These are phyloP conservation scores for Pristionchus exspectatus DNA, from an alignment of 2,888 invertebrate genomes.

Conservation along the genomic window DNA sequence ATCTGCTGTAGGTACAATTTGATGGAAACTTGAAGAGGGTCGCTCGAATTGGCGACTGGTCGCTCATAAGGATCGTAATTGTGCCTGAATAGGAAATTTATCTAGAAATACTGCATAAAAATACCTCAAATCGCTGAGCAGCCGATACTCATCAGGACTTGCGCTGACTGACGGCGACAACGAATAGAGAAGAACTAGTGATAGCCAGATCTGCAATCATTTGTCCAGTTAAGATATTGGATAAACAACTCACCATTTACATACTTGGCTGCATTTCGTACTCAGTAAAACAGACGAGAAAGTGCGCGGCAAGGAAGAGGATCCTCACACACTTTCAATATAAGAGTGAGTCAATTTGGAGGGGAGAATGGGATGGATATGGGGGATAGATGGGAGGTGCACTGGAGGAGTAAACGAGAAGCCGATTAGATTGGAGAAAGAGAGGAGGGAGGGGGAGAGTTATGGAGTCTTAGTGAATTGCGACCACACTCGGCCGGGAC, in stretches of 20 bases:
- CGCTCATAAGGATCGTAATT: constrained; percentile 73
- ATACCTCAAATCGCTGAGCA: constrained; percentile 65
- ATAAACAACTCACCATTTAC: constrained; percentile 34
- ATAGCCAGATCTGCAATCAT: neutral
- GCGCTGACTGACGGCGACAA: neutral
- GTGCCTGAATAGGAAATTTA: constrained; percentile 55
- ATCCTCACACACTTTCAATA: constrained; percentile 23
- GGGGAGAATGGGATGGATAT: neutral
- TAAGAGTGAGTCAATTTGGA: constrained; percentile 29
- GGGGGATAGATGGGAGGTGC: neutral
- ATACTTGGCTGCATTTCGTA: neutral
- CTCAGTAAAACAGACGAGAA: neutral
- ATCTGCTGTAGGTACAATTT: constrained; percentile 73
- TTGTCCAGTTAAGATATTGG: neutral
- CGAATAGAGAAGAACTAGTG: constrained; percentile 19
- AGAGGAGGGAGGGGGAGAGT: neutral
- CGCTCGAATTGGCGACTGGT: constrained; percentile 71
- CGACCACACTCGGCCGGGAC: constrained; percentile 36
- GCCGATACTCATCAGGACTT: constrained; percentile 69
- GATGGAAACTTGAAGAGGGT: constrained; percentile 69
- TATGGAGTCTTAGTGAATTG: constrained; percentile 30
- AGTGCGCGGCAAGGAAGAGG: neutral
- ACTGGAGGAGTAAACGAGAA: constrained; percentile 12
- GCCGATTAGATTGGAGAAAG: constrained; percentile 21
- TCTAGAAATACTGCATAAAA: no score